Conservation (phyloP, 2,888 invertebrate genomes). For the Dinocampus coccinellae region DNA sequence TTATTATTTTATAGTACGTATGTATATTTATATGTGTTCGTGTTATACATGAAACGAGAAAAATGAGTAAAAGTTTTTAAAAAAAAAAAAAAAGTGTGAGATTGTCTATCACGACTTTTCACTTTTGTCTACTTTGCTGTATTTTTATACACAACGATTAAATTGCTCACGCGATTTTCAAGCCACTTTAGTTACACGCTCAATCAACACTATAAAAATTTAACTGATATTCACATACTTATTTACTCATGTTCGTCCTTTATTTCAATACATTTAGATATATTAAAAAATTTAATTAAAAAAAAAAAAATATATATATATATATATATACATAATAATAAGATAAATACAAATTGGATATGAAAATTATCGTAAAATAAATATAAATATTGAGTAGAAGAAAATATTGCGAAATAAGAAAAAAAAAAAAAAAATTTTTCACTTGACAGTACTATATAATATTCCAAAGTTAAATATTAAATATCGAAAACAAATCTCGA, state of each 20-base stretch:
- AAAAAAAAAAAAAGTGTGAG: too few relatives aligned
- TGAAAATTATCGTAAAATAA: too few relatives aligned
- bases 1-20: background rate
- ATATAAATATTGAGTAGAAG: too few relatives aligned
- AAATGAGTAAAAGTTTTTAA: conserved; percentile 12
- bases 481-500: background rate
- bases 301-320: too few relatives aligned
- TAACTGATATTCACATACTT: background rate
- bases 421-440: too few relatives aligned
- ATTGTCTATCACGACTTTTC: conserved; percentile 12
- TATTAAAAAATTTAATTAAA: too few relatives aligned
- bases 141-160: background rate
- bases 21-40: background rate
- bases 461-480: conserved; percentile 48
- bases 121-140: background rate
- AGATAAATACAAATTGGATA: too few relatives aligned
- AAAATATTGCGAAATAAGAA: too few relatives aligned
- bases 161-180: conserved; percentile 20
- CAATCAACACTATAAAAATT: background rate
- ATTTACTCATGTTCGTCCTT: too few relatives aligned
- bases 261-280: too few relatives aligned
- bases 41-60: background rate
- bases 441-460: too few relatives aligned
- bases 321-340: too few relatives aligned
- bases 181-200: background rate